phyloP scores from a whole-genome alignment of 2,888 invertebrate genomes.

The Stenotaenia linearis region DNA sequence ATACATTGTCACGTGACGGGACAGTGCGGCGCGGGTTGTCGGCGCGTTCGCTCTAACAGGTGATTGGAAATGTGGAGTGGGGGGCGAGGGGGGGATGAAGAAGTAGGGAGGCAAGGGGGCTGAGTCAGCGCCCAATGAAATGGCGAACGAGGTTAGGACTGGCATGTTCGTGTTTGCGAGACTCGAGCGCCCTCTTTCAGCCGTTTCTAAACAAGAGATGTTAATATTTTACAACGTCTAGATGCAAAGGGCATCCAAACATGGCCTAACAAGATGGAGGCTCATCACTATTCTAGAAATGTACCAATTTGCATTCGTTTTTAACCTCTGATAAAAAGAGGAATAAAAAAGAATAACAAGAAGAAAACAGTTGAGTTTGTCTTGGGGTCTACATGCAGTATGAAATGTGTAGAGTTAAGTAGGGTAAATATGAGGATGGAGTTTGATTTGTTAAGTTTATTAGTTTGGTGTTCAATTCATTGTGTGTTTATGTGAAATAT shows the following conservation, averaged over 20 bases:
- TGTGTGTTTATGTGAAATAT: no score
- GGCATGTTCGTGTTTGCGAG: conserved; percentile 18
- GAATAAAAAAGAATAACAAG: background rate
- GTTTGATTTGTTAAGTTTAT: no score
- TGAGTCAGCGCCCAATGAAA: conserved; percentile 31
- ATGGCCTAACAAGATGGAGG: conserved; percentile 4
- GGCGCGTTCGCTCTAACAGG: conserved; percentile 19
- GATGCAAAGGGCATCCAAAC: conserved; percentile 26
- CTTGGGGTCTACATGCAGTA: no score
- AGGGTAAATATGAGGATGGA: no score
- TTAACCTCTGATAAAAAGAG: background rate
- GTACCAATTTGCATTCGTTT: conserved; percentile 4
- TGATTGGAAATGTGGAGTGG: background rate
- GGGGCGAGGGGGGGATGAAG: background rate
- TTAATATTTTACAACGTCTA: conserved; percentile 11
- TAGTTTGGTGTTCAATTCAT: no score
- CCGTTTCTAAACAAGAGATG: conserved; percentile 17
- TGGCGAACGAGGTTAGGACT: conserved; percentile 24
- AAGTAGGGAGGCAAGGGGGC: conserved; percentile 4
- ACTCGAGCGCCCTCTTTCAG: background rate
- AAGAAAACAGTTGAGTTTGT: background rate
- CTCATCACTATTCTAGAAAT: conserved; percentile 3
- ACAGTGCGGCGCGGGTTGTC: background rate
- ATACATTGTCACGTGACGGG: background rate
- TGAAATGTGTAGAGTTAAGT: no score